Conservation (phyloP, 2,113 vertebrate species). For the Sturnus vulgaris region DNA sequence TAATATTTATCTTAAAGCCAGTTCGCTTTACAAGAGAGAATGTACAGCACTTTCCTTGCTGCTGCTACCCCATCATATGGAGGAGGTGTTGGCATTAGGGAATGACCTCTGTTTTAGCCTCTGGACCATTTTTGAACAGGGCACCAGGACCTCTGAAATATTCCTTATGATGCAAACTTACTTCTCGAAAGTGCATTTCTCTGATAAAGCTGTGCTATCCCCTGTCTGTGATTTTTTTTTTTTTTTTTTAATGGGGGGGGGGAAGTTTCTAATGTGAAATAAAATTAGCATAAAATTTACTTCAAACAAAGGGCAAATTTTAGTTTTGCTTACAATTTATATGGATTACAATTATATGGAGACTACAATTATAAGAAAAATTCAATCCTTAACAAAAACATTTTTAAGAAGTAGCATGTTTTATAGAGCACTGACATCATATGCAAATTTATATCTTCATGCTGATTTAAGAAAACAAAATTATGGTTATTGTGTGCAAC, state of each 20-base stretch:
- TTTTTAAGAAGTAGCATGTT: not conserved
- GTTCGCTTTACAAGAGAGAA: not conserved
- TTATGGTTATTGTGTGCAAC: not conserved
- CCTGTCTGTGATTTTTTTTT: not conserved
- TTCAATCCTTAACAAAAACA: not conserved
- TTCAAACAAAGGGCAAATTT: not conserved
- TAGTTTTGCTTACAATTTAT: not conserved
- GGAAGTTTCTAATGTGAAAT: not conserved
- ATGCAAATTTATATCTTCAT: not conserved
- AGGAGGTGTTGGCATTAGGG: not conserved
- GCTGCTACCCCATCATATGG: not conserved
- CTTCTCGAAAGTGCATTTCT: not conserved
- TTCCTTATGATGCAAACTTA: not conserved
- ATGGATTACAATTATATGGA: not conserved
- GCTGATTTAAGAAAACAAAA: not conserved
- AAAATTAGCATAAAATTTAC: constrained; percentile 7
- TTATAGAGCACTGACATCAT: not conserved
- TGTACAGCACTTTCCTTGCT: not conserved
- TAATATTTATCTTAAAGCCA: constrained; percentile 23
- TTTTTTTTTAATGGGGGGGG: too few species aligned
- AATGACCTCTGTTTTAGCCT: not conserved
- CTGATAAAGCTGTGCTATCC: not conserved
- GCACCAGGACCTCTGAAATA: not conserved
- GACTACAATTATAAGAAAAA: not conserved
- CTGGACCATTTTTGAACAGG: not conserved